Evolutionary conservation across 2,888 invertebrate genomes (phyloP).

Genomic region (Neoaliturus tenellus): DNA sequence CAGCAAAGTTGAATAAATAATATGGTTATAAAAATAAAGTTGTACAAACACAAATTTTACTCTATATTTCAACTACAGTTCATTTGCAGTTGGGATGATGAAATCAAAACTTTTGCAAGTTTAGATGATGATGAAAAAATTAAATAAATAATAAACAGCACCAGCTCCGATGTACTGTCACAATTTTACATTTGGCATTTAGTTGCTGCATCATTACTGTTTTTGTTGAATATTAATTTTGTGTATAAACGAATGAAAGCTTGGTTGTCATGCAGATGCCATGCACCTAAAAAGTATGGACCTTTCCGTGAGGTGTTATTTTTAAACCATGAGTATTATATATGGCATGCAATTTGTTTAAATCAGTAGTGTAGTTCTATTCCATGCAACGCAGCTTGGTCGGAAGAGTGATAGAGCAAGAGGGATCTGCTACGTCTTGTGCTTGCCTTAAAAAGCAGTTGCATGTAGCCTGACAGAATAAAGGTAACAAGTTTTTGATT

Average conservation of each 20-base stretch:
- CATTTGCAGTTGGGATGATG: too few relatives aligned
- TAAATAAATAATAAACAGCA: too few relatives aligned
- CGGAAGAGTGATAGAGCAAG: too few relatives aligned
- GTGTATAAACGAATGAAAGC: not conserved
- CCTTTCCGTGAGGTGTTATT: not conserved
- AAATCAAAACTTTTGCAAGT: too few relatives aligned
- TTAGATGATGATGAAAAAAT: too few relatives aligned
- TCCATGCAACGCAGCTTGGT: not conserved
- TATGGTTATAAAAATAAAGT: too few relatives aligned
- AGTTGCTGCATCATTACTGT: slow-evolving; percentile 7
- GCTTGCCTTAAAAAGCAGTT: not conserved
- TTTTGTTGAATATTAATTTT: not conserved
- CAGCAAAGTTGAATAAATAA: too few relatives aligned
- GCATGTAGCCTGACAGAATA: not conserved
- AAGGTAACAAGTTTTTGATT: not conserved
- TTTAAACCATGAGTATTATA: not conserved
- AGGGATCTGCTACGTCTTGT: not conserved
- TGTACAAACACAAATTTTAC: too few relatives aligned
- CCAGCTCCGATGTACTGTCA: too few relatives aligned
- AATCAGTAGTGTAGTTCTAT: not conserved
- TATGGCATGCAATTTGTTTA: not conserved
- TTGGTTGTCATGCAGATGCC: not conserved
- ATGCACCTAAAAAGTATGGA: not conserved
- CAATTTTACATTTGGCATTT: not conserved
- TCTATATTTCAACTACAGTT: too few relatives aligned